Evolutionary conservation across 2,888 invertebrate species (phyloP).

Genomic region (Cerceris rybyensis): DNA sequence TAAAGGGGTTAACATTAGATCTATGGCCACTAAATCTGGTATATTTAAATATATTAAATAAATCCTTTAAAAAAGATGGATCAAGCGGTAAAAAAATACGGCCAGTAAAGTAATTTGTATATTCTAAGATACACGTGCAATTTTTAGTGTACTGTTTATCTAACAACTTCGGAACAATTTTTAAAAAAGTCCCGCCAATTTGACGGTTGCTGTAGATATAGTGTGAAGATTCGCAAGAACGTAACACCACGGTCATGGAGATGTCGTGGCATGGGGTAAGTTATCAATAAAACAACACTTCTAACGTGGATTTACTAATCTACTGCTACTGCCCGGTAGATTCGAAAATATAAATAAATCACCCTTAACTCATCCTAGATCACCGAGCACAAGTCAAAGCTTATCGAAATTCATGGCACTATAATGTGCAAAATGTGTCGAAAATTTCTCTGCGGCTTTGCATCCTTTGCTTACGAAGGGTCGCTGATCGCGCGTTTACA

Average conservation of each 20-base stretch:
- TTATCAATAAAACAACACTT: slow-evolving; percentile 55
- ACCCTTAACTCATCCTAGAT: slow-evolving; percentile 52
- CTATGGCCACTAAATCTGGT: too few relatives aligned
- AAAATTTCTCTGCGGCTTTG: not conserved
- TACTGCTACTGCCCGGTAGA: slow-evolving; percentile 28
- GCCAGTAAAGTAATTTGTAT: too few relatives aligned
- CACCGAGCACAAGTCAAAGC: slow-evolving; percentile 20
- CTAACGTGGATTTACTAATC: slow-evolving; percentile 24
- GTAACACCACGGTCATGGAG: too few relatives aligned
- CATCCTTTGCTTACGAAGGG: not conserved
- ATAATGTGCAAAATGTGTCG: slow-evolving; percentile 48
- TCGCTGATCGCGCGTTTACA: too few relatives aligned
- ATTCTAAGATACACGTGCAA: not conserved
- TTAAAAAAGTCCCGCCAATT: not conserved
- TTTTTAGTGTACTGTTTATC: too few relatives aligned
- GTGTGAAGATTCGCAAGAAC: too few relatives aligned
- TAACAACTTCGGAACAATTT: not conserved
- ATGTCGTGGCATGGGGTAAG: not conserved
- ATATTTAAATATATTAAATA: too few relatives aligned
- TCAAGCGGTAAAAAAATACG: too few relatives aligned
- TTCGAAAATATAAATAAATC: slow-evolving; percentile 32
- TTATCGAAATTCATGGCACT: slow-evolving; percentile 38
- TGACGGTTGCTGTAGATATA: slow-evolving; percentile 25
- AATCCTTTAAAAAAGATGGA: too few relatives aligned
- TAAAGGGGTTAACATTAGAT: too few relatives aligned